Evolutionary conservation across 2,113 vertebrate genomes (phyloP).

Genomic region (Talpa occidentalis): DNA sequence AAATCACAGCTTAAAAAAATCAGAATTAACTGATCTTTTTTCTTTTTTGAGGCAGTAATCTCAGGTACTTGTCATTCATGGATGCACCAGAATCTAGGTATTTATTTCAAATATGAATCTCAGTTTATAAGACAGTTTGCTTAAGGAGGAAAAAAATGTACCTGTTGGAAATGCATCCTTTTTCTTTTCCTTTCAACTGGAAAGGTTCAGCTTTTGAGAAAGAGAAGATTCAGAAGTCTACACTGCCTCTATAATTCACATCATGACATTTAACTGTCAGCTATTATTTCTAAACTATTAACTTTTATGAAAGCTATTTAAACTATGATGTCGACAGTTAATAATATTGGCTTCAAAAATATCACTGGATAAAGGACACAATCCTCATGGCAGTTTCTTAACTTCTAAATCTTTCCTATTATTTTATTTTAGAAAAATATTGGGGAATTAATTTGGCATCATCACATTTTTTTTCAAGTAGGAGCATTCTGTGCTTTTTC

Average conservation of each 20-base stretch:
- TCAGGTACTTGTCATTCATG: not conserved
- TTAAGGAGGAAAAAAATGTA: not conserved
- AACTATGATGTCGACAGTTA: conserved; percentile 1
- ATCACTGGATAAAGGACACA: conserved; percentile 42
- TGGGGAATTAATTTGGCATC: not conserved
- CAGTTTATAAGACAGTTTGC: conserved; percentile 37
- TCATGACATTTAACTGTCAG: conserved; percentile 61
- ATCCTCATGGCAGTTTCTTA: not conserved
- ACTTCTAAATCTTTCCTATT: not conserved
- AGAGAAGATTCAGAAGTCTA: not conserved
- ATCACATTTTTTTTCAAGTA: not conserved
- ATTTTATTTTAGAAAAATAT: not conserved
- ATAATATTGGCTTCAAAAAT: conserved; percentile 62
- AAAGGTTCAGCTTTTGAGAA: not conserved
- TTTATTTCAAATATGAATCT: conserved; percentile 39
- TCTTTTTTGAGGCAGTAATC: not conserved
- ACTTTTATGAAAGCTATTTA: conserved; percentile 66
- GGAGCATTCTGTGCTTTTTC: not conserved
- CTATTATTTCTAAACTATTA: conserved; percentile 72
- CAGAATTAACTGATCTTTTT: conserved; percentile 40
- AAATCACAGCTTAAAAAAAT: conserved; percentile 41
- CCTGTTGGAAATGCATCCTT: not conserved
- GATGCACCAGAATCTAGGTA: not conserved
- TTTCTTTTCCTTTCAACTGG: not conserved
- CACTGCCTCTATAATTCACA: conserved; percentile 37